Evolutionary conservation across 2,113 vertebrate genomes (phyloP).

Genomic region (Laterallus jamaicensis): DNA sequence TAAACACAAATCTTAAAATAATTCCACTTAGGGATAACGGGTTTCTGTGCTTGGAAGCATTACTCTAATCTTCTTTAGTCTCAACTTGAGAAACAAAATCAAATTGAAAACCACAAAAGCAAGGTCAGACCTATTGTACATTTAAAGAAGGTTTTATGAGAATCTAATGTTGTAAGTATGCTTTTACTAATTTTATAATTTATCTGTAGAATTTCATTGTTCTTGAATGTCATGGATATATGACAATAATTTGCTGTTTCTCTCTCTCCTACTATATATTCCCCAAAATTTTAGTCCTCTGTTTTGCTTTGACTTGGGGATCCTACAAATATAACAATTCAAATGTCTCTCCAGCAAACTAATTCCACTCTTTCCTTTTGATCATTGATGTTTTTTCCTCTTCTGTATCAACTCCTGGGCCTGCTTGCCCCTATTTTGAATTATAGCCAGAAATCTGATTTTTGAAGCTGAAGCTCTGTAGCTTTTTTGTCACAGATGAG

Average conservation of each 20-base stretch:
- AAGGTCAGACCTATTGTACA: background rate
- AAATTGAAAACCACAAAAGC: background rate
- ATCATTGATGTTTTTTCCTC: background rate
- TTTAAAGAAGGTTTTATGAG: background rate
- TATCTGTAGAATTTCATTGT: background rate
- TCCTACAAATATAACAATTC: background rate
- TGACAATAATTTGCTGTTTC: background rate
- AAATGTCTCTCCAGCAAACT: background rate
- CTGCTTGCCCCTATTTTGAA: background rate
- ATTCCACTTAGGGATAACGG: background rate
- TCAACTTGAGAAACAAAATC: background rate
- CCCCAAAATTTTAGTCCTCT: background rate
- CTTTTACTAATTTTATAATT: background rate
- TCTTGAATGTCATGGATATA: background rate
- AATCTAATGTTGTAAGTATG: background rate
- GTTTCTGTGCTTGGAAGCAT: background rate
- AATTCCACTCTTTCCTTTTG: background rate
- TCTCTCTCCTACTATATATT: background rate
- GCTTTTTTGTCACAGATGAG: background rate
- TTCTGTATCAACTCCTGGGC: background rate
- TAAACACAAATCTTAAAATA: background rate
- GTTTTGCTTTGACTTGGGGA: background rate
- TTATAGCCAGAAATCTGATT: background rate
- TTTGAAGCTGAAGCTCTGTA: background rate
- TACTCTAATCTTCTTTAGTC: background rate